A percentile compares a stretch with the other conserved stretches of the same genome.
phyloP scores from a whole-genome alignment of 2,113 vertebrate genomes.

The Strix aluco region DNA sequence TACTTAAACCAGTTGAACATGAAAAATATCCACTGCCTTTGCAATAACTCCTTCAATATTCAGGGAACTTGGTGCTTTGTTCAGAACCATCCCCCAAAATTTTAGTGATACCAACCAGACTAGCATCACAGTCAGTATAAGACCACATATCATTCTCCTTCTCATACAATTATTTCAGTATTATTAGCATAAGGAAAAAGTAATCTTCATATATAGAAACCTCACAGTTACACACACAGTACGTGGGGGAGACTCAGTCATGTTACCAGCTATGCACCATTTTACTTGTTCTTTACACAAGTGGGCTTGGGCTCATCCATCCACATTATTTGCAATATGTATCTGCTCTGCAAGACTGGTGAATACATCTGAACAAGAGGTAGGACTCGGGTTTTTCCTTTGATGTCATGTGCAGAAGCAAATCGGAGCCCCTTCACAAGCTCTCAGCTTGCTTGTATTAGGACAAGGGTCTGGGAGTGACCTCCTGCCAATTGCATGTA shows the following conservation, averaged over 20 bases:
- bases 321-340: not conserved
- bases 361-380: not conserved
- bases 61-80: not conserved
- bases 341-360: not conserved
- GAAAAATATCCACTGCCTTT: not conserved
- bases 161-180: not conserved
- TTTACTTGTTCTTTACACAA: not conserved
- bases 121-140: too few relatives aligned
- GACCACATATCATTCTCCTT: not conserved
- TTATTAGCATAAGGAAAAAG: not conserved
- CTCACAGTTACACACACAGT: not conserved
- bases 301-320: not conserved
- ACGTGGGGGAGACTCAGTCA: fast-evolving
- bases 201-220: not conserved
- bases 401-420: not conserved
- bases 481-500: not conserved
- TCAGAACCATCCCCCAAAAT: not conserved
- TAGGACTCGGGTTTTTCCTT: not conserved
- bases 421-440: not conserved
- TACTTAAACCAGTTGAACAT: not conserved
- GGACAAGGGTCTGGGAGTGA: not conserved
- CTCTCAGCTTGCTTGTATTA: not conserved
- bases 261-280: not conserved
- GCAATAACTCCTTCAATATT: not conserved
- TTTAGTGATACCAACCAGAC: not conserved